phyloP scores from a whole-genome alignment of 2,113 vertebrate genomes.

The Forbesichthys agassizii region DNA sequence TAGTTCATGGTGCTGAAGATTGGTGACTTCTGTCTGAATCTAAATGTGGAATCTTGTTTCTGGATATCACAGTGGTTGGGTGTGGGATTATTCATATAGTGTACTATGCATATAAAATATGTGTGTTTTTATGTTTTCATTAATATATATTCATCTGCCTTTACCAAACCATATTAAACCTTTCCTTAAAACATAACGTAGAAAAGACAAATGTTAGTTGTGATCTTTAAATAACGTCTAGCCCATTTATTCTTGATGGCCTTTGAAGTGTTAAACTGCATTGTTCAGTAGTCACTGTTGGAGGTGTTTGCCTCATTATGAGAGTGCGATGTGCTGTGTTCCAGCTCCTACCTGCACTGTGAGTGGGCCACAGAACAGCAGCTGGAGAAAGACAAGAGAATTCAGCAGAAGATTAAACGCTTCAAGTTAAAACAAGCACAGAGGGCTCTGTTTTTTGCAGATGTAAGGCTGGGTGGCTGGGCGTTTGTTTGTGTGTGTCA shows the following conservation, averaged over 20 bases:
- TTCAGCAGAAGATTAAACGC: conserved; percentile 99
- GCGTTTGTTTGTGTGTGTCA: conserved; percentile 15
- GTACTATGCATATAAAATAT: not conserved
- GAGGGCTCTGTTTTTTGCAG: conserved; percentile 97
- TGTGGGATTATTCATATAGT: not conserved
- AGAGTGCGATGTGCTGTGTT: not conserved
- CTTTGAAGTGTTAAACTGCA: too few relatives aligned
- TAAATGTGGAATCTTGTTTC: too few relatives aligned
- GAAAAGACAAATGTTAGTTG: too few relatives aligned
- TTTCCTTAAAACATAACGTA: too few relatives aligned
- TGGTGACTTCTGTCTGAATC: too few relatives aligned
- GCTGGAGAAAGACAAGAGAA: conserved; percentile 97
- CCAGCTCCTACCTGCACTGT: conserved; percentile 97
- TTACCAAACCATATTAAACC: not conserved
- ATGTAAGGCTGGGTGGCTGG: conserved; percentile 81
- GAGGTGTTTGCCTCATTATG: conserved; percentile 6
- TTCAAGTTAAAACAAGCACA: conserved; percentile 98
- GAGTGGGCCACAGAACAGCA: conserved; percentile 98
- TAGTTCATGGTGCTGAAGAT: not conserved
- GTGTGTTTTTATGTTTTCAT: not conserved
- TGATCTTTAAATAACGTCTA: too few relatives aligned
- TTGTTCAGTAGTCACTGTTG: not conserved
- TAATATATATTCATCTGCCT: not conserved
- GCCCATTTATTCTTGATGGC: too few relatives aligned
- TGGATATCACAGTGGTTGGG: not conserved